A percentile compares a stretch with the other conserved stretches of the same genome.
phyloP scores from a whole-genome alignment of 2,888 invertebrate species.

The Uropetala carovei region DNA sequence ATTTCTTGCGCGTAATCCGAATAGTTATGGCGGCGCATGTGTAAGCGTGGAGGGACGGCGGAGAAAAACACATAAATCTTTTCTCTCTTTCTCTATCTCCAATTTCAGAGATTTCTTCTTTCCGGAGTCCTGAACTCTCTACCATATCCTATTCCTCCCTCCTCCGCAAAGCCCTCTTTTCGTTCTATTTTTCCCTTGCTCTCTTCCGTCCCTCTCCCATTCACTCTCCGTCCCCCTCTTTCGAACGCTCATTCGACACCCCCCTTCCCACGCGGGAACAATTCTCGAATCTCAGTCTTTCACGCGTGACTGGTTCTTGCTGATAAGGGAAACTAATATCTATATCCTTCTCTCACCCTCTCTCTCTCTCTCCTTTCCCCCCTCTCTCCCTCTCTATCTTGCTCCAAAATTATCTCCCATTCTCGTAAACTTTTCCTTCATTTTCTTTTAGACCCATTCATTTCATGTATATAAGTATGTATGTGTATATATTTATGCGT shows the following conservation, averaged over 20 bases:
- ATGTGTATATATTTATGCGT: too few relatives aligned
- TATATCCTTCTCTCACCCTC: not conserved
- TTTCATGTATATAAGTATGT: not conserved
- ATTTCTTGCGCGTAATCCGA: slow-evolving; percentile 17
- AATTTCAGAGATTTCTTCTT: not conserved
- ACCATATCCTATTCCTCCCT: not conserved
- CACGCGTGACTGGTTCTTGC: slow-evolving; percentile 46
- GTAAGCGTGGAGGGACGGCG: not conserved
- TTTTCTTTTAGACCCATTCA: not conserved
- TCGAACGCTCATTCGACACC: not conserved
- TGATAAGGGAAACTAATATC: slow-evolving; percentile 51
- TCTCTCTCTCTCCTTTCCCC: not conserved
- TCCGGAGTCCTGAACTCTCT: not conserved
- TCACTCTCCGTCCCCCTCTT: not conserved
- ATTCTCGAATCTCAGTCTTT: slow-evolving; percentile 36
- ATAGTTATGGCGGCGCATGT: not conserved
- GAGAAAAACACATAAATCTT: slow-evolving; percentile 44
- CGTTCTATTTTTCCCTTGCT: not conserved
- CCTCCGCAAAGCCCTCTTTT: not conserved
- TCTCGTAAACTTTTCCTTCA: not conserved
- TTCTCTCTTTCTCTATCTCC: not conserved
- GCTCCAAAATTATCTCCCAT: not conserved
- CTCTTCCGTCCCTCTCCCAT: not conserved
- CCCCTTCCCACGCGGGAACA: not conserved
- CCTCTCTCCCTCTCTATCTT: not conserved